These are phyloP conservation scores for Myxocyprinus asiaticus DNA, from an alignment of 2,113 vertebrate genomes.

Conservation along the genomic window DNA sequence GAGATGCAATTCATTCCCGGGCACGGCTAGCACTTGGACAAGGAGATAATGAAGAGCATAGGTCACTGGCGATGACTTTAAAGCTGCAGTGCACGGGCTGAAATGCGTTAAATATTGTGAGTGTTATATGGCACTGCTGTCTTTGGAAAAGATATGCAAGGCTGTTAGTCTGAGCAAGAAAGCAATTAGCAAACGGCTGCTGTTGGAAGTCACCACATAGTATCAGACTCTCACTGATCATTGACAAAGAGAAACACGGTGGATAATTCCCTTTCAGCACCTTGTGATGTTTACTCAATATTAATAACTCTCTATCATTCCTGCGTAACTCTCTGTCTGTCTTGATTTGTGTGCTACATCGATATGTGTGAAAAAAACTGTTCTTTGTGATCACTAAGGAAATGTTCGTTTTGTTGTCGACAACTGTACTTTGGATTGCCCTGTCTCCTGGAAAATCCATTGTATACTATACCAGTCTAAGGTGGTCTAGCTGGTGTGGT, in stretches of 20 bases:
- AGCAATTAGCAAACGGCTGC: conserved; percentile 69
- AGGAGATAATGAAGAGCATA: conserved; percentile 99
- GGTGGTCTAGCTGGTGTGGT: too few species aligned
- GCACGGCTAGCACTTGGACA: conserved; percentile 95
- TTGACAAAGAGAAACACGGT: conserved; percentile 50
- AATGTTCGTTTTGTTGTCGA: too few species aligned
- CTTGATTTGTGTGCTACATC: too few species aligned
- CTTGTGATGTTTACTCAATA: conserved; percentile 11
- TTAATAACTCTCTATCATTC: too few species aligned
- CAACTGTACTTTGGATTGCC: too few species aligned
- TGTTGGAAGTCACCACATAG: conserved; percentile 58
- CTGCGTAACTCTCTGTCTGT: too few species aligned
- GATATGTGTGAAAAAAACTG: too few species aligned
- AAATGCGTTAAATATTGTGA: conserved; percentile 96
- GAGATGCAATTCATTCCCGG: conserved; percentile 97
- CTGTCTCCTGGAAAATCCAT: too few species aligned
- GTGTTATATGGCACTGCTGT: conserved; percentile 79
- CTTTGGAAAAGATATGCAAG: conserved; percentile 68
- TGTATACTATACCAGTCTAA: too few species aligned
- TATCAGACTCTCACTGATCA: conserved; percentile 56
- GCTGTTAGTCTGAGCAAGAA: conserved; percentile 43
- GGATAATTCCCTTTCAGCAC: conserved; percentile 31
- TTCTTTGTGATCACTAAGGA: too few species aligned
- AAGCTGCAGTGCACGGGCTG: conserved; percentile 89
- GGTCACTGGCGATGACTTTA: conserved; percentile 99